Conservation (phyloP, 1,140 invertebrate species). For the Neoseiulus cucumeris region DNA sequence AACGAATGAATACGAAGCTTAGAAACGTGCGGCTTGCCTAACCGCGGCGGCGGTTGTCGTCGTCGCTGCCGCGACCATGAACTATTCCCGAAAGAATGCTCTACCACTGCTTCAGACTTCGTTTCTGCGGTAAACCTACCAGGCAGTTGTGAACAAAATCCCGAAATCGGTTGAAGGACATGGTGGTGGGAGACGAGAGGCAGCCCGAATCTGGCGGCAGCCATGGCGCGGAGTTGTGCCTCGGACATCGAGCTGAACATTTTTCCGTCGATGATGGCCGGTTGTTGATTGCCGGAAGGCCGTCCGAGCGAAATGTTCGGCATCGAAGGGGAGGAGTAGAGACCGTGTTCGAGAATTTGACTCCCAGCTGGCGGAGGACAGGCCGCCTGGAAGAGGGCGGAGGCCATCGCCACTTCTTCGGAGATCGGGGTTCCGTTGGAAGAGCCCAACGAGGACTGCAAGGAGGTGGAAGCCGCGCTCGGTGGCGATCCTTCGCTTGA, state of each 20-base stretch:
- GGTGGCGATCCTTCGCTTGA: background rate
- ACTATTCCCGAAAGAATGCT: background rate
- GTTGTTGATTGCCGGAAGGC: slow-evolving; percentile 37
- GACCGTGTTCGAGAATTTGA: slow-evolving; percentile 35
- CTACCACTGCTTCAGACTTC: background rate
- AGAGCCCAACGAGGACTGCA: background rate
- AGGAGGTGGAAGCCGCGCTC: background rate
- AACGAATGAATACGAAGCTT: slow-evolving; percentile 15
- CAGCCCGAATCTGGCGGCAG: slow-evolving; percentile 37
- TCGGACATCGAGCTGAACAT: slow-evolving; percentile 47
- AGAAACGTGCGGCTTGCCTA: background rate
- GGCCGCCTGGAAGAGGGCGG: slow-evolving; percentile 34
- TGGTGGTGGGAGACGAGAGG: slow-evolving; percentile 46
- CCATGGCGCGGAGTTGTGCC: slow-evolving; percentile 49
- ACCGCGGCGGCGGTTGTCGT: background rate
- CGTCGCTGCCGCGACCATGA: background rate
- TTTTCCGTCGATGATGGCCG: slow-evolving; percentile 18
- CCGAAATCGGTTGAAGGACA: slow-evolving; percentile 46
- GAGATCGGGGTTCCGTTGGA: slow-evolving; percentile 5
- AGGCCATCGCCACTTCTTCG: slow-evolving; percentile 26
- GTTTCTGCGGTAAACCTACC: slow-evolving; percentile 20
- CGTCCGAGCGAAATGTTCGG: slow-evolving; percentile 82
- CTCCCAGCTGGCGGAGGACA: slow-evolving; percentile 22
- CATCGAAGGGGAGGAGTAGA: slow-evolving; percentile 84
- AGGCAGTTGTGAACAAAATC: slow-evolving; percentile 50